Conservation (phyloP, 2,888 invertebrate genomes). For the Byasa hedistus region DNA sequence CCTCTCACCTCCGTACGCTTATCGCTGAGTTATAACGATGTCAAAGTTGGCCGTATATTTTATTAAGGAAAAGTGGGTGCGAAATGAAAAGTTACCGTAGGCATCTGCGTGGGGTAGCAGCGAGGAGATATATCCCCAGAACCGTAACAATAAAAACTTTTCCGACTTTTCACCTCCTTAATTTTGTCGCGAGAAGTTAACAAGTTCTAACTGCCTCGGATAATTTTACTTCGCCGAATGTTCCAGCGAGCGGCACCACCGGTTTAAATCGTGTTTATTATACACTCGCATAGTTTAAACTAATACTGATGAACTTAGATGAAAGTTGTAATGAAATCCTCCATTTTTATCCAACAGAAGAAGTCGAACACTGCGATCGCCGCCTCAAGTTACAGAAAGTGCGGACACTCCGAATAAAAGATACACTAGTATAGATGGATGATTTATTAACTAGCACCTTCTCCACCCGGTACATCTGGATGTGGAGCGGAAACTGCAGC, state of each 20-base stretch:
- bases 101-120: constrained; percentile 31
- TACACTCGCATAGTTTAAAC: background rate
- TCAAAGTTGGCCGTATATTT: constrained; percentile 8
- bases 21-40: background rate
- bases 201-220: constrained; percentile 25
- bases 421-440: too few relatives aligned
- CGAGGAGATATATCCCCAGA: constrained; percentile 46
- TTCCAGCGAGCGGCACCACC: constrained; percentile 3
- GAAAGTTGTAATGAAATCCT: too few relatives aligned
- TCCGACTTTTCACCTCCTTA: constrained; percentile 56
- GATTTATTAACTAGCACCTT: too few relatives aligned
- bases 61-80: constrained; percentile 16
- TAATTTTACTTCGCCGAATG: constrained; percentile 23
- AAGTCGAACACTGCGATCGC: too few relatives aligned
- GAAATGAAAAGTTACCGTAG: constrained; percentile 18
- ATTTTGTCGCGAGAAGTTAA: constrained; percentile 45
- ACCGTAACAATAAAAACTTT: constrained; percentile 60
- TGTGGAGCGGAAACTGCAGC: background rate
- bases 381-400: too few relatives aligned
- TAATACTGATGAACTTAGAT: too few relatives aligned
- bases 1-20: too few relatives aligned
- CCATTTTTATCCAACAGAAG: too few relatives aligned
- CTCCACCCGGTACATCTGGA: too few relatives aligned
- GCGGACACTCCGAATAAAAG: too few relatives aligned
- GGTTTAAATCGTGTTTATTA: background rate